A percentile compares a stretch with the other conserved stretches of the same genome.
Conservation (phyloP, 2,888 invertebrate species). For the Ariolimax columbianus region DNA sequence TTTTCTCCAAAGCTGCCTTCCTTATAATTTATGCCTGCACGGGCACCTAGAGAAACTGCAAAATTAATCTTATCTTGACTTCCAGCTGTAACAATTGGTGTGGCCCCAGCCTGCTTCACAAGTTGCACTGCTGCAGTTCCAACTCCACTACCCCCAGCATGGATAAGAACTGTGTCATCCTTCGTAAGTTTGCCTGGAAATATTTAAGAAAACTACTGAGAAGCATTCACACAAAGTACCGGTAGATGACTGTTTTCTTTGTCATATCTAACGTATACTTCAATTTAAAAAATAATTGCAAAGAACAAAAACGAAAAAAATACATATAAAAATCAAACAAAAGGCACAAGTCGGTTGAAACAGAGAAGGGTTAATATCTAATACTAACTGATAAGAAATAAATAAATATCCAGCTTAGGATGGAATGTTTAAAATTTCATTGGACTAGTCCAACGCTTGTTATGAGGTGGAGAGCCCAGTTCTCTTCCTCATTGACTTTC, state of each 20-base stretch:
- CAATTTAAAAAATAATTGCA: no score
- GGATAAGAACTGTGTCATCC: conserved; percentile 77
- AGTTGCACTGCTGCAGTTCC: conserved; percentile 79
- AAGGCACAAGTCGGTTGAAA: no score
- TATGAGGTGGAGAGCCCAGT: no score
- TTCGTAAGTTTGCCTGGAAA: conserved; percentile 68
- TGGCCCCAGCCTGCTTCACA: conserved; percentile 68
- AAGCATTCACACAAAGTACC: background rate
- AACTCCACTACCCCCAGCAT: conserved; percentile 79
- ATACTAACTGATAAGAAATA: no score
- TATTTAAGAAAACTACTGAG: background rate
- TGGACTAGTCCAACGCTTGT: no score
- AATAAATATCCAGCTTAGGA: no score
- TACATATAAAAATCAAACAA: no score
- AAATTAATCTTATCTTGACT: conserved; percentile 72
- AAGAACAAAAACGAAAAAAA: no score
- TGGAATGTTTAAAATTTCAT: no score
- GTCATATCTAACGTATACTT: background rate
- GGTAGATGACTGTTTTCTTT: background rate
- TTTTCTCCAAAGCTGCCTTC: conserved; percentile 70
- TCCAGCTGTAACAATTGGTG: conserved; percentile 76
- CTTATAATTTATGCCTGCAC: conserved; percentile 77
- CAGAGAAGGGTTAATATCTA: no score
- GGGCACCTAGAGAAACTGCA: conserved; percentile 74
- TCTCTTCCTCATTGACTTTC: no score